A percentile compares a stretch with the other conserved stretches of the same genome.
Evolutionary conservation across 1,140 invertebrate species (phyloP).

Genomic region (Eriocheir sinensis): DNA sequence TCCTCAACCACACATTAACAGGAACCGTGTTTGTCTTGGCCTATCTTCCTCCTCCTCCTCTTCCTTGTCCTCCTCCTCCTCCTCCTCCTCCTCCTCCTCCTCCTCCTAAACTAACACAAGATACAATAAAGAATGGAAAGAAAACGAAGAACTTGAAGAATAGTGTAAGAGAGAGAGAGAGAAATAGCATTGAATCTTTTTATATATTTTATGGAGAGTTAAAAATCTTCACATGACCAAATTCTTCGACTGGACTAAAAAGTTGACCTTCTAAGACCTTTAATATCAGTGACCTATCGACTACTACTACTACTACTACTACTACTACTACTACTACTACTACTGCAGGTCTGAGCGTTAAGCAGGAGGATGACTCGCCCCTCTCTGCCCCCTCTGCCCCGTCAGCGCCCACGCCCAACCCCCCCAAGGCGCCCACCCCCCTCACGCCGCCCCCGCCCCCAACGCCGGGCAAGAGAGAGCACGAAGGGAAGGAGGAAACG

Average conservation of each 20-base stretch:
- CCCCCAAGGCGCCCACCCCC: constrained; percentile 10
- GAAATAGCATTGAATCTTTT: too few species aligned
- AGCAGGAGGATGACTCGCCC: constrained; percentile 31
- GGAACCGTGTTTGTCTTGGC: too few species aligned
- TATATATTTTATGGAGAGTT: too few species aligned
- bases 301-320: background rate
- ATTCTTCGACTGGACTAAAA: too few species aligned
- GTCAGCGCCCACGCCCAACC: background rate
- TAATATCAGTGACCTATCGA: background rate
- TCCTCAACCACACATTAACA: too few species aligned
- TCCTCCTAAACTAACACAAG: too few species aligned
- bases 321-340: background rate
- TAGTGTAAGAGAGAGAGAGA: too few species aligned
- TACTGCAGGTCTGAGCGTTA: constrained; percentile 46
- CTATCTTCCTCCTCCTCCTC: background rate
- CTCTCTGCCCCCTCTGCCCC: background rate
- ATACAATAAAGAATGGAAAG: too few species aligned
- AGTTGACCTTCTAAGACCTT: background rate
- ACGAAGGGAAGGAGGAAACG: constrained; percentile 45
- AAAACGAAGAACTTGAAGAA: too few species aligned
- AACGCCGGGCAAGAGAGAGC: constrained; percentile 42
- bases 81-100: too few species aligned
- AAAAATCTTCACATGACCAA: too few species aligned
- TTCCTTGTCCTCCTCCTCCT: background rate
- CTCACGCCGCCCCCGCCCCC: background rate